Evolutionary conservation across 2,797 vertebrate genomes (phyloP), one percentile per base, ranked within the genome.

Genomic region (Catostomus latipinnis): DNA sequence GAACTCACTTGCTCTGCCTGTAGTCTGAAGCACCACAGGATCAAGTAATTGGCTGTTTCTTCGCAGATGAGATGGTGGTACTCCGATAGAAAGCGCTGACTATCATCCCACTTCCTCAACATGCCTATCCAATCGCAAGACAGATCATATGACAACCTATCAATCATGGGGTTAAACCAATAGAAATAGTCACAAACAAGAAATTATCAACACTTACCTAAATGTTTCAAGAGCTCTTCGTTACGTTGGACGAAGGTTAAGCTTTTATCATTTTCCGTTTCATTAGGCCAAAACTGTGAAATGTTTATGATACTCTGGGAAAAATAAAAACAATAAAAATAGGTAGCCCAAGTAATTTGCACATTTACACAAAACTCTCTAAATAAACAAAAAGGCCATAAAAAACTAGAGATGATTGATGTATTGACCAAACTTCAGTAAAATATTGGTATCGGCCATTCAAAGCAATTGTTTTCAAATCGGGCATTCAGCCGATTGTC

Each of bases 51-150:
- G 78, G 96, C 94, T 0, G 96, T 96, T 90, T 98, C 98, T 91
- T 98, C 96, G 88, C 96, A 97, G 85, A 99, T 96, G 88, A 99
- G 96, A 82, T 97, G 95, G 0, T 97, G 96, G 83, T 94, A 93
- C 83, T 96, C 95, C 66, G 98, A 96, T 43, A 99, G 92, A 92
- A 97, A 98, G 68, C 94, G 93, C 88, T 99, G 97, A 92, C 97
- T 99, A 86, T 99, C 98, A 76, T 98, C 96, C 98, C 98, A 99
- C 90, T 97, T 93, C 75, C 94, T 96, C 86, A 99, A 88, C 97
- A 99, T 98, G 66, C 98, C 98, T 99, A 52, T 75, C 13, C 60
- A 50, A 66, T 34, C 77, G 66, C 52, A 79, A 34, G 3, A 57
- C 11, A 34, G 22, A 60, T 8, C 62, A 46, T 65, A 9, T 8